Evolutionary conservation across 2,888 invertebrate genomes (phyloP).

Genomic region (Eubasilissa splendida): DNA sequence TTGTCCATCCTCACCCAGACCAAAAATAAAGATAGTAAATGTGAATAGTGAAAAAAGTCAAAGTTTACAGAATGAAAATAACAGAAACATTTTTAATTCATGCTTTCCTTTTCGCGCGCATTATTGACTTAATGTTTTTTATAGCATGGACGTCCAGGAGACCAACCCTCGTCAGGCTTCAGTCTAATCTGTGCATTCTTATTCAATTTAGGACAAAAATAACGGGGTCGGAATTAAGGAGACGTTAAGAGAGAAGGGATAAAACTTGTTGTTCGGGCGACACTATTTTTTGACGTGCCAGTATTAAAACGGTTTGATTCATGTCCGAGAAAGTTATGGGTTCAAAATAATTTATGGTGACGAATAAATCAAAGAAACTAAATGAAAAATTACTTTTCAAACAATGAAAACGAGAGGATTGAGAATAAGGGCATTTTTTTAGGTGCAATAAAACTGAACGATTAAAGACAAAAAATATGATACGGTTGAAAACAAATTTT

Average conservation of each 20-base stretch:
- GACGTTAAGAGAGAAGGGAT: slow-evolving; percentile 16
- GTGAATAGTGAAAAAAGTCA: slow-evolving; percentile 3
- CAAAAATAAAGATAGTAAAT: not conserved
- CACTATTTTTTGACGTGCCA: slow-evolving; percentile 1
- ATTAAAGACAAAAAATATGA: no score
- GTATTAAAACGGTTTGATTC: slow-evolving; percentile 3
- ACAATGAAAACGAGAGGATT: no score
- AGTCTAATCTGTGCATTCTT: slow-evolving; percentile 57
- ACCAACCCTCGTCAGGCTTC: slow-evolving; percentile 53
- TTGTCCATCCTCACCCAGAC: slow-evolving; percentile 13
- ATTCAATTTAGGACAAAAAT: slow-evolving; percentile 56
- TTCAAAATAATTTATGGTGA: no score
- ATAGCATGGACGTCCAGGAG: not conserved
- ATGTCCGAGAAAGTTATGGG: not conserved
- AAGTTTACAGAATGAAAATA: not conserved
- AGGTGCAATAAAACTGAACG: no score
- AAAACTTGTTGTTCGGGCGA: slow-evolving; percentile 20
- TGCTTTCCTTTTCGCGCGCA: not conserved
- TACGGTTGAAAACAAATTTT: no score
- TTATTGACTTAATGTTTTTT: not conserved
- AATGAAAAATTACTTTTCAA: no score
- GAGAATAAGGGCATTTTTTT: no score
- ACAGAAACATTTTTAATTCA: no score
- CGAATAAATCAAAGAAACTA: no score
- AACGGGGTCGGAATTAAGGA: slow-evolving; percentile 40